phyloP scores from a whole-genome alignment of 2,113 vertebrate species.

The Elanoides forficatus region DNA sequence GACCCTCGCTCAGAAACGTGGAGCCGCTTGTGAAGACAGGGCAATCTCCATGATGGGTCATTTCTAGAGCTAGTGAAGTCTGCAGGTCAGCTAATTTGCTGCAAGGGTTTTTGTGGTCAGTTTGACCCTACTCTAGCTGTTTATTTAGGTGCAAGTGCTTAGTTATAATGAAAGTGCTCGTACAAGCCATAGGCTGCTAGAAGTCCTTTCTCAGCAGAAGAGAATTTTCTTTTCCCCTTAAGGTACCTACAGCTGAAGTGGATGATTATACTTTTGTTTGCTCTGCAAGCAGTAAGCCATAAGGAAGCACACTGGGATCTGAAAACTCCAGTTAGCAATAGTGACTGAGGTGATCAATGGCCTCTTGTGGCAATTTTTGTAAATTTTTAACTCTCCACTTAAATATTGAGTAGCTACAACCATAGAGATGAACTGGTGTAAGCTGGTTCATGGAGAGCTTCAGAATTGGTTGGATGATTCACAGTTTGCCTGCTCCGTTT shows the following conservation, averaged over 20 bases:
- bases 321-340: accelerated
- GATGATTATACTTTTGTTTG: background rate
- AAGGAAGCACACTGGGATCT: background rate
- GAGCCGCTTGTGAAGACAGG: background rate
- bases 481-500: background rate
- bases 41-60: background rate
- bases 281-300: background rate
- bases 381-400: background rate
- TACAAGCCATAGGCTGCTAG: background rate
- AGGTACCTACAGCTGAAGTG: background rate
- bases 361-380: background rate
- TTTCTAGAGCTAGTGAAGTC: background rate
- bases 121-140: background rate
- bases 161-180: background rate
- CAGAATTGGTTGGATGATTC: background rate
- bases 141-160: background rate
- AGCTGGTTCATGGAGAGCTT: background rate
- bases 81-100: background rate
- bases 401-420: background rate
- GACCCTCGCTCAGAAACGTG: background rate
- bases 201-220: background rate
- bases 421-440: background rate
- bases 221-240: background rate
- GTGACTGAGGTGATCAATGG: background rate
- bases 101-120: background rate